These are phyloP conservation scores for Lacerta viridis DNA, from an alignment of 2,797 vertebrate genomes.

Conservation along the genomic window DNA sequence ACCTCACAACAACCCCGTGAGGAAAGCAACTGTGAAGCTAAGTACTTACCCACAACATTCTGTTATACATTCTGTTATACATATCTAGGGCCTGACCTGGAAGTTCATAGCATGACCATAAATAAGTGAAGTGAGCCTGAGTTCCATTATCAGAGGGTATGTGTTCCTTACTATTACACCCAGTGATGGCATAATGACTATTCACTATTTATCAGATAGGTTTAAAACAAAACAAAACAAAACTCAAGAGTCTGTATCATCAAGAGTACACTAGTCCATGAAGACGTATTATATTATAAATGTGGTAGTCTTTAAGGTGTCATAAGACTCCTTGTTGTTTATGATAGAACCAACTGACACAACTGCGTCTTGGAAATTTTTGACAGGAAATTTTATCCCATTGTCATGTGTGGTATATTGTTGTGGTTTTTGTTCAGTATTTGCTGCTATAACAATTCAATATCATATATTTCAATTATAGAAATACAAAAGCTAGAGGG, in stretches of 20 bases:
- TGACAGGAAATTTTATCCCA: not conserved
- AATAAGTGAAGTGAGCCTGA: not conserved
- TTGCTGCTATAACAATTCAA: conserved; percentile 23
- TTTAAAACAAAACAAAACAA: too few species aligned
- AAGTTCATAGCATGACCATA: not conserved
- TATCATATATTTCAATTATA: conserved; percentile 63
- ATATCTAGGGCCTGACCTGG: not conserved
- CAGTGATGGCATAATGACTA: not conserved
- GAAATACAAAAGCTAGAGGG: conserved; percentile 48
- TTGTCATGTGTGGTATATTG: not conserved
- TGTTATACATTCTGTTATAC: too few species aligned
- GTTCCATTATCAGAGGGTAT: not conserved
- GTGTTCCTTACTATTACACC: not conserved
- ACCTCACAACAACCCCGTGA: not conserved
- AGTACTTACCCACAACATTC: not conserved
- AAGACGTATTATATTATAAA: not conserved
- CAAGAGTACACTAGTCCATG: not conserved
- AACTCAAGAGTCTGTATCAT: not conserved
- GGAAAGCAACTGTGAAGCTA: too few species aligned
- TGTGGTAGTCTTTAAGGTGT: too few species aligned
- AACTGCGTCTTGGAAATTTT: not conserved
- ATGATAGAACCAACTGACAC: not conserved
- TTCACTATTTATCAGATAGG: not conserved
- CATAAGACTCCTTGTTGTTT: not conserved
- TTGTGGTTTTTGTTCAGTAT: not conserved